These are phyloP conservation scores for Xiphophorus hellerii DNA, from an alignment of 2,113 vertebrate genomes.

Conservation along the genomic window DNA sequence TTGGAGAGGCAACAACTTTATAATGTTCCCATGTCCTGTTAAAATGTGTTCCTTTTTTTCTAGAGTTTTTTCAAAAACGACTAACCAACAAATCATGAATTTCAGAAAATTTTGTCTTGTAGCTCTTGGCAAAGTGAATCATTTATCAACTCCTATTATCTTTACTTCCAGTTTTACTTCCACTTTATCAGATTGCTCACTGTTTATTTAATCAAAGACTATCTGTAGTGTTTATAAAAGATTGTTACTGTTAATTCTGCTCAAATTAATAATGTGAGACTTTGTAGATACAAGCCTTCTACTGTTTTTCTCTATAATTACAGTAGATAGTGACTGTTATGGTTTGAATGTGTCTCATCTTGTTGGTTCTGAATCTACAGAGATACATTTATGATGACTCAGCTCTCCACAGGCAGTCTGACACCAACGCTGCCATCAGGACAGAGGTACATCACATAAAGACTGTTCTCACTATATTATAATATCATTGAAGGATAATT, in stretches of 20 bases:
- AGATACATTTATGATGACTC: constrained; percentile 84
- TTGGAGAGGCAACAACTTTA: background rate
- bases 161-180: constrained; percentile 9
- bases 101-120: background rate
- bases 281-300: constrained; percentile 59
- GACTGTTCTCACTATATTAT: background rate
- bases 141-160: background rate
- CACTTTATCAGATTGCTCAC: constrained; percentile 8
- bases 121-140: background rate
- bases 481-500: background rate
- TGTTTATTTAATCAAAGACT: constrained; percentile 45
- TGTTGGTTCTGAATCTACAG: constrained; percentile 75
- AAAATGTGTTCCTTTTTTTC: background rate
- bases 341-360: constrained; percentile 31
- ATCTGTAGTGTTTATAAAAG: constrained; percentile 29
- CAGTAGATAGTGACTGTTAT: constrained; percentile 14
- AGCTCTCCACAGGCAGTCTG: constrained; percentile 82
- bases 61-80: background rate
- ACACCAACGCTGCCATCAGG: constrained; percentile 80
- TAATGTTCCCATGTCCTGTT: background rate
- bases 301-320: constrained; percentile 21
- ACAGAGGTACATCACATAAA: constrained; percentile 84
- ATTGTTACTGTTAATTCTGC: constrained; percentile 43
- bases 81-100: background rate
- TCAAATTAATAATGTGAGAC: constrained; percentile 38